phyloP scores from a whole-genome alignment of 2,113 vertebrate species.

The Stercorarius parasiticus region DNA sequence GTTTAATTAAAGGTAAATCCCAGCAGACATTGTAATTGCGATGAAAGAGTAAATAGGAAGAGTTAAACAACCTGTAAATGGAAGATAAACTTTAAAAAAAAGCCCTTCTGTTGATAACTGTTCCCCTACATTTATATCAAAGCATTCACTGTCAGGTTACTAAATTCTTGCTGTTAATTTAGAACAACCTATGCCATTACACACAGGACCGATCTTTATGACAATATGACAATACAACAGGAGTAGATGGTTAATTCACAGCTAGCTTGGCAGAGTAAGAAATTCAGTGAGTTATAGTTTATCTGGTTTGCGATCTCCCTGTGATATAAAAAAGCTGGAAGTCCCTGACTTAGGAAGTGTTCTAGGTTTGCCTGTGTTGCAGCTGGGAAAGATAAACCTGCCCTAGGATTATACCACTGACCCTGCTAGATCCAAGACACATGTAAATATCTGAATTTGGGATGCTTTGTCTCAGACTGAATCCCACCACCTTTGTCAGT shows the following conservation, averaged over 20 bases:
- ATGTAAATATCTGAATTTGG: neutral
- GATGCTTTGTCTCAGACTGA: neutral
- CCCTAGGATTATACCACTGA: neutral
- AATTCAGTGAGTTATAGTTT: neutral
- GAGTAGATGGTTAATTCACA: neutral
- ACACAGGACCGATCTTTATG: neutral
- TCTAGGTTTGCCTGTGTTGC: neutral
- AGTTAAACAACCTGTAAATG: neutral
- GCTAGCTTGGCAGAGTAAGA: neutral
- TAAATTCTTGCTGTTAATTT: neutral
- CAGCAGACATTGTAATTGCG: neutral
- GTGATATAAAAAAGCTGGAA: neutral
- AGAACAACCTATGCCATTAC: neutral
- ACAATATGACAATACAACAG: neutral
- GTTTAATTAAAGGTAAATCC: slow-evolving; percentile 22
- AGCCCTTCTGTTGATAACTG: neutral
- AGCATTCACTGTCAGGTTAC: neutral
- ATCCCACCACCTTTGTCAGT: neutral
- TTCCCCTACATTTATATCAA: neutral
- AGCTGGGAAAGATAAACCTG: neutral
- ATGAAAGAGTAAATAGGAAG: neutral
- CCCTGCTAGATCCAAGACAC: neutral
- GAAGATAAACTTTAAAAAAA: neutral
- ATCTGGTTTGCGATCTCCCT: neutral
- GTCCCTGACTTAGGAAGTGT: neutral